Percentiles rank a stretch among this genome's conserved stretches.
phyloP scores from a whole-genome alignment of 2,113 vertebrate genomes.

The Micronycteris hirsuta region DNA sequence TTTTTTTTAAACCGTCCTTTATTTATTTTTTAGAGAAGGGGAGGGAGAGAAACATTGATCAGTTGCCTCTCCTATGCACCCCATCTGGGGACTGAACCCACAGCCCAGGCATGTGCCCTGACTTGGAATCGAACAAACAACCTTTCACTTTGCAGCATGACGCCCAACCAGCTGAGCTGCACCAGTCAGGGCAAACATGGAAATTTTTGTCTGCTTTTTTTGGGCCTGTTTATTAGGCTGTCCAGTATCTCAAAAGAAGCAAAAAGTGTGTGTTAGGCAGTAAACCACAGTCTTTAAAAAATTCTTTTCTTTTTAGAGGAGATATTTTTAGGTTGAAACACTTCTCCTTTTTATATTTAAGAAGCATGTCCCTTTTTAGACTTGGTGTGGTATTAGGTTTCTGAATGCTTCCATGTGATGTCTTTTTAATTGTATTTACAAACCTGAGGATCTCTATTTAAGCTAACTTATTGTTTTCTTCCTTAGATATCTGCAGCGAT shows the following conservation, averaged over 20 bases:
- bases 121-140: too few relatives aligned
- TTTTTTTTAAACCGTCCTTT: background rate
- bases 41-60: too few relatives aligned
- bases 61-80: too few relatives aligned
- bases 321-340: background rate
- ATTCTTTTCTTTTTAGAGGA: slow-evolving; percentile 3
- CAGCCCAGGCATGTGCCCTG: too few relatives aligned
- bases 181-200: background rate
- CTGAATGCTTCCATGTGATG: slow-evolving; percentile 78
- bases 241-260: background rate
- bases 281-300: background rate
- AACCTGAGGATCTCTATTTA: slow-evolving; percentile 79
- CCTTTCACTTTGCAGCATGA: too few relatives aligned
- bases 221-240: background rate
- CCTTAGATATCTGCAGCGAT: slow-evolving; percentile 99
- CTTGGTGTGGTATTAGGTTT: slow-evolving; percentile 61
- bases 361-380: background rate
- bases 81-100: too few relatives aligned
- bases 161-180: too few relatives aligned
- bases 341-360: slow-evolving; percentile 4
- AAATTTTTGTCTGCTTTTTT: background rate
- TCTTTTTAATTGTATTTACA: slow-evolving; percentile 76
- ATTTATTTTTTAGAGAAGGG: too few relatives aligned
- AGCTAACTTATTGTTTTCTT: slow-evolving; percentile 98
- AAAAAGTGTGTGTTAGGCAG: background rate